phyloP scores from a whole-genome alignment of 1,140 invertebrate species.

The Drosophila pallidifrons region DNA sequence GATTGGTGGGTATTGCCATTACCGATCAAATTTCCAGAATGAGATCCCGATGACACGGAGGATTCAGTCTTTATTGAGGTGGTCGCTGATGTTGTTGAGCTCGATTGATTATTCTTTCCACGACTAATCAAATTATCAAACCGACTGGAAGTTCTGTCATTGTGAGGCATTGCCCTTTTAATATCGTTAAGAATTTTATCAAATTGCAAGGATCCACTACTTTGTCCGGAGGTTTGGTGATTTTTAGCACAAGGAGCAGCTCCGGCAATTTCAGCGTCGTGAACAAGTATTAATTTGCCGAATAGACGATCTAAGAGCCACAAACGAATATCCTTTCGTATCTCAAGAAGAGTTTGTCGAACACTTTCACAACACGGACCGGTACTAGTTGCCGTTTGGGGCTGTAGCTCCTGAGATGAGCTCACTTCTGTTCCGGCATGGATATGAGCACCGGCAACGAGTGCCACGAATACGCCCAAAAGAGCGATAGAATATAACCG shows the following conservation, averaged over 20 bases:
- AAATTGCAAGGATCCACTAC: constrained; percentile 8
- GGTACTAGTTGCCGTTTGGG: constrained; percentile 15
- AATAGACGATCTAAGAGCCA: constrained; percentile 71
- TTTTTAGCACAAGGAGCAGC: constrained; percentile 54
- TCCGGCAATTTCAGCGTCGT: constrained; percentile 61
- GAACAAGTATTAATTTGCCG: constrained; percentile 61
- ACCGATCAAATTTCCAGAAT: not conserved
- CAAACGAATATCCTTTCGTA: constrained; percentile 69
- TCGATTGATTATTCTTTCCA: constrained; percentile 6
- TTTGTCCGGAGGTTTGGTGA: constrained; percentile 13
- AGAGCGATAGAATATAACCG: constrained; percentile 62
- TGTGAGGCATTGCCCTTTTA: constrained; percentile 15
- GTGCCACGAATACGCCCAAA: constrained; percentile 51
- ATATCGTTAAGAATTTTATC: constrained; percentile 35
- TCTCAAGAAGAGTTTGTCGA: constrained; percentile 68
- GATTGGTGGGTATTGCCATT: not conserved
- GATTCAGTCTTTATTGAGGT: not conserved
- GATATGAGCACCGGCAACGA: constrained; percentile 55
- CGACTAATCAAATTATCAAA: constrained; percentile 1
- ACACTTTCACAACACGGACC: constrained; percentile 72
- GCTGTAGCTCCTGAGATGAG: constrained; percentile 29
- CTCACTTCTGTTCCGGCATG: constrained; percentile 41
- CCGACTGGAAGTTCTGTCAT: constrained; percentile 22
- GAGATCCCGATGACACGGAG: not conserved
- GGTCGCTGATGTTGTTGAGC: not conserved